phyloP scores from a whole-genome alignment of 2,888 invertebrate species.

The Bimastos eiseni region DNA sequence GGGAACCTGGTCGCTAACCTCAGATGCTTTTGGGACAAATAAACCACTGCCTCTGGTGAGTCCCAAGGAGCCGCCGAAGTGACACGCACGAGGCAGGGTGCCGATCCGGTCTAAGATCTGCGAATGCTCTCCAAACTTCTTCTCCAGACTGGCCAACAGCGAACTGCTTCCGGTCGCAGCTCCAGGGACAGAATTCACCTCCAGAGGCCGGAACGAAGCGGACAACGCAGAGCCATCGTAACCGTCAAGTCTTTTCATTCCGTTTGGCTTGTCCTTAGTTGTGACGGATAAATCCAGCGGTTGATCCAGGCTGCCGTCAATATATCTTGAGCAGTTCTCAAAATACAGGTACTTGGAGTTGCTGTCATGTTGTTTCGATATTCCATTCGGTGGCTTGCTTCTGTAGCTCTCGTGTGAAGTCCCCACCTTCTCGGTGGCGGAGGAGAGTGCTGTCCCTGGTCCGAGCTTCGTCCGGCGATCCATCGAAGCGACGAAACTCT shows the following conservation, averaged over 20 bases:
- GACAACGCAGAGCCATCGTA: not conserved
- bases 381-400: not conserved
- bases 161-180: conserved; percentile 19
- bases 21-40: not conserved
- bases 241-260: not conserved
- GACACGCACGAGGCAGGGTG: not conserved
- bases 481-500: conserved; percentile 37
- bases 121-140: conserved; percentile 44
- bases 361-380: not conserved
- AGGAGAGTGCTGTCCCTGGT: not conserved
- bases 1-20: conserved; percentile 7
- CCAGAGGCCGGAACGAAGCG: not conserved
- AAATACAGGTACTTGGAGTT: not conserved
- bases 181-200: not conserved
- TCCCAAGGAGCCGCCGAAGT: not conserved
- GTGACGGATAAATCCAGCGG: conserved; percentile 20
- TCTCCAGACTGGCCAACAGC: conserved; percentile 40
- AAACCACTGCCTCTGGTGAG: not conserved
- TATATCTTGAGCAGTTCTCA: not conserved
- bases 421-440: not conserved
- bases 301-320: not conserved
- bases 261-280: not conserved
- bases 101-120: conserved; percentile 37
- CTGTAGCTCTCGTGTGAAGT: not conserved
- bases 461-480: conserved; percentile 25